phyloP scores from a whole-genome alignment of 2,113 vertebrate genomes.

The Tricholaema leucomelas region DNA sequence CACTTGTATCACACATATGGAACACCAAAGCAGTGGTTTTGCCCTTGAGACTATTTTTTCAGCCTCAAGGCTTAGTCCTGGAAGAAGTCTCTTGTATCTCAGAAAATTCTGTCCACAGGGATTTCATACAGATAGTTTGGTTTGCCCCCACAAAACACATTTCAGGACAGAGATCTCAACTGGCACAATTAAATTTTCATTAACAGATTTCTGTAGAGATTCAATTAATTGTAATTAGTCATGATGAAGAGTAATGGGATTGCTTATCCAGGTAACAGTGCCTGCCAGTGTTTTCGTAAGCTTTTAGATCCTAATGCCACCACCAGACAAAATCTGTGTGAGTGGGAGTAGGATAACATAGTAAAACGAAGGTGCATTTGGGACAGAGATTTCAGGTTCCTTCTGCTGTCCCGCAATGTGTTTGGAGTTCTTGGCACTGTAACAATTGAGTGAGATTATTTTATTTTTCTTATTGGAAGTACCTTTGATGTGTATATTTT shows the following conservation, averaged over 20 bases:
- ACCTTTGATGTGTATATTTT: not conserved
- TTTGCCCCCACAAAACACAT: not conserved
- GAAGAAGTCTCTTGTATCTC: not conserved
- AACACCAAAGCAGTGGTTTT: not conserved
- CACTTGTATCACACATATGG: fast-evolving
- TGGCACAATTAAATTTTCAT: not conserved
- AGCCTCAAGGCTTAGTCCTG: not conserved
- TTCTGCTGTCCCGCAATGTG: not conserved
- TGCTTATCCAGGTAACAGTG: not conserved
- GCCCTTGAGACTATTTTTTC: not conserved
- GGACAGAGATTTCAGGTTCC: not conserved
- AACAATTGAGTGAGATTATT: not conserved
- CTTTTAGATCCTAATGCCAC: not conserved
- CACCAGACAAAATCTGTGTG: not conserved
- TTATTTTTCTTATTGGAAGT: not conserved
- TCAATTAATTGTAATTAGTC: not conserved
- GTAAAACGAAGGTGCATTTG: not conserved
- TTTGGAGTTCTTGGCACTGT: not conserved
- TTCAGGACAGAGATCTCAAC: not conserved
- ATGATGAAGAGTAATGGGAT: not conserved
- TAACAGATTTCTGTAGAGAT: not conserved
- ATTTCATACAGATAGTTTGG: not conserved
- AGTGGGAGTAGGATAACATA: not conserved
- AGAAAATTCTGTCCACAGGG: not conserved
- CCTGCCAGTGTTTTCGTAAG: not conserved